phyloP scores from a whole-genome alignment of 1,140 invertebrate genomes.

The Drosophila ohnishii region DNA sequence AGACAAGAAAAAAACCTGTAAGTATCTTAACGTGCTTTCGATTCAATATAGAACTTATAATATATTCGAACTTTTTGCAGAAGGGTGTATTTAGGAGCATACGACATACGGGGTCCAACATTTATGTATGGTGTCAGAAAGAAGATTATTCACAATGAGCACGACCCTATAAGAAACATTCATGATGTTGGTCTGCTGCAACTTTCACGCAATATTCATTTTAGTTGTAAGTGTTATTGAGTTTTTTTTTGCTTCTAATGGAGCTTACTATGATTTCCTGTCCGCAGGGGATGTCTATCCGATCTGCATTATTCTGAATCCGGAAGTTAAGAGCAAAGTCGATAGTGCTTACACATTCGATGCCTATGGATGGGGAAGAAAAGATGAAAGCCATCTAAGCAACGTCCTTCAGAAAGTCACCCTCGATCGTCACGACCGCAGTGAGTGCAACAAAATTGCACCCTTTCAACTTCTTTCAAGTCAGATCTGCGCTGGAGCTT shows the following conservation, averaged over 20 bases:
- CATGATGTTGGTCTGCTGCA: conserved; percentile 1
- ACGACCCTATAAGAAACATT: too few species aligned
- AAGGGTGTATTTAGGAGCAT: background rate
- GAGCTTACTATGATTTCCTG: too few species aligned
- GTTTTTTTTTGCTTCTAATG: too few species aligned
- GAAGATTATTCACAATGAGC: background rate
- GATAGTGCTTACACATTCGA: background rate
- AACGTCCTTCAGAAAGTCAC: background rate
- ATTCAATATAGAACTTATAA: too few species aligned
- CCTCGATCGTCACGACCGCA: background rate
- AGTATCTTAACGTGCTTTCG: background rate
- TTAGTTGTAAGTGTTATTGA: background rate
- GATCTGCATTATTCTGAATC: background rate
- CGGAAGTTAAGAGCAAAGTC: background rate
- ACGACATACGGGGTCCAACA: background rate
- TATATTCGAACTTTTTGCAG: background rate
- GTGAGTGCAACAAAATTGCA: background rate
- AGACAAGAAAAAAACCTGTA: background rate
- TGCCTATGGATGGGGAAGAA: conserved; percentile 2
- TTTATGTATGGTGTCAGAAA: background rate
- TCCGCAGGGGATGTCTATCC: background rate
- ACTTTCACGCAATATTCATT: background rate
- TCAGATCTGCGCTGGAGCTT: background rate
- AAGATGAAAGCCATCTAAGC: accelerated
- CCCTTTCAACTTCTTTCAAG: too few species aligned